Evolutionary conservation across 1,140 invertebrate genomes (phyloP).

Genomic region (Drosophila sp.): DNA sequence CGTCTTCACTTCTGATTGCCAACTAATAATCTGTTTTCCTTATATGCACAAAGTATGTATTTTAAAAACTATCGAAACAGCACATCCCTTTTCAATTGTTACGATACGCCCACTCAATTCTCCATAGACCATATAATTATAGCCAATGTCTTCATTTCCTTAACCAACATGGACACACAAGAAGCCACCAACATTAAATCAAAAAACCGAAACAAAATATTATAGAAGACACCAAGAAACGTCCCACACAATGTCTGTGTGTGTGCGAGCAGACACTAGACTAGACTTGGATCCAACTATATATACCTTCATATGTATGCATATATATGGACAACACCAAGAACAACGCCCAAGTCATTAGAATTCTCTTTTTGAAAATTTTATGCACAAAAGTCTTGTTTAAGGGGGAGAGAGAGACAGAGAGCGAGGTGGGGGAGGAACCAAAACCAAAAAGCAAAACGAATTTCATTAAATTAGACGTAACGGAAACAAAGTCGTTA

Average conservation of each 20-base stretch:
- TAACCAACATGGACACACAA: slow-evolving; percentile 33
- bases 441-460: slow-evolving; percentile 68
- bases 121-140: slow-evolving; percentile 46
- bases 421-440: neutral
- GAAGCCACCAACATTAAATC: slow-evolving; percentile 67
- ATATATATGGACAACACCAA: slow-evolving; percentile 14
- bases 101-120: slow-evolving; percentile 6
- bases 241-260: slow-evolving; percentile 22
- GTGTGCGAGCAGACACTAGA: slow-evolving; percentile 17
- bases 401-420: slow-evolving; percentile 31
- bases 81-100: slow-evolving; percentile 33
- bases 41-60: slow-evolving; percentile 37
- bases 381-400: slow-evolving; percentile 67
- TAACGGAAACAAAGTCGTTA: slow-evolving; percentile 81
- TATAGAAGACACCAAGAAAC: slow-evolving; percentile 40
- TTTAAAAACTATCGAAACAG: slow-evolving; percentile 26
- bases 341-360: slow-evolving; percentile 70
- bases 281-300: slow-evolving; percentile 33
- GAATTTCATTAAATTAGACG: slow-evolving; percentile 81
- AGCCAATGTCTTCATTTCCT: slow-evolving; percentile 58
- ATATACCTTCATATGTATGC: slow-evolving; percentile 3
- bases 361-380: slow-evolving; percentile 74
- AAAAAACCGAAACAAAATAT: slow-evolving; percentile 71
- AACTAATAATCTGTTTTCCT: neutral
- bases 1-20: too few relatives aligned